Evolutionary conservation across 2,888 invertebrate genomes (phyloP).

Genomic region (Zygaena filipendulae): DNA sequence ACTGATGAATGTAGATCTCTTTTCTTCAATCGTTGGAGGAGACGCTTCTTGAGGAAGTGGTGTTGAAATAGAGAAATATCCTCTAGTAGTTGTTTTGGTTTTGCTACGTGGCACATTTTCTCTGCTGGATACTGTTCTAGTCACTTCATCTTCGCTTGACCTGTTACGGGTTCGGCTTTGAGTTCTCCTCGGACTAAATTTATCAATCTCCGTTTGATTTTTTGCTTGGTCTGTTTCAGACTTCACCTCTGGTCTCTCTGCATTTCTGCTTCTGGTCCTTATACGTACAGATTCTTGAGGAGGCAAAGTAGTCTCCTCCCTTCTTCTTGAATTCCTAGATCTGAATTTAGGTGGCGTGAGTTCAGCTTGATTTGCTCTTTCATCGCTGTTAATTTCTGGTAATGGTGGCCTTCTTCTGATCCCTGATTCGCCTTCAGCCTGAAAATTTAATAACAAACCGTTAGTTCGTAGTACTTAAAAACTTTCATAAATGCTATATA

Average conservation of each 20-base stretch:
- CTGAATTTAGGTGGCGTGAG: slow-evolving; percentile 32
- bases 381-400: slow-evolving; percentile 25
- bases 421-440: slow-evolving; percentile 42
- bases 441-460: slow-evolving; percentile 26
- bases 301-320: slow-evolving; percentile 30
- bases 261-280: slow-evolving; percentile 35
- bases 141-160: slow-evolving; percentile 25
- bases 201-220: slow-evolving; percentile 31
- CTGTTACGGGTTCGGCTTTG: slow-evolving; percentile 40
- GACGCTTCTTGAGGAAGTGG: slow-evolving; percentile 24
- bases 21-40: slow-evolving; percentile 30
- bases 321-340: slow-evolving; percentile 35
- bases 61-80: slow-evolving; percentile 20
- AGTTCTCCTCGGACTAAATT: slow-evolving; percentile 47
- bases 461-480: no score
- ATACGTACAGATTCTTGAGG: slow-evolving; percentile 27
- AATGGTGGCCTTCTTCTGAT: slow-evolving; percentile 36
- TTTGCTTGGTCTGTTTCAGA: slow-evolving; percentile 24
- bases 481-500: no score
- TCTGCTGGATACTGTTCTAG: slow-evolving; percentile 24
- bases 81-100: slow-evolving; percentile 18
- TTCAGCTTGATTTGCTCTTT: slow-evolving; percentile 27
- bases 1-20: slow-evolving; percentile 35
- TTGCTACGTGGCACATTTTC: slow-evolving; percentile 18
- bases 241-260: slow-evolving; percentile 19